phyloP scores from a whole-genome alignment of 2,113 vertebrate genomes.

The Oryzias melastigma region DNA sequence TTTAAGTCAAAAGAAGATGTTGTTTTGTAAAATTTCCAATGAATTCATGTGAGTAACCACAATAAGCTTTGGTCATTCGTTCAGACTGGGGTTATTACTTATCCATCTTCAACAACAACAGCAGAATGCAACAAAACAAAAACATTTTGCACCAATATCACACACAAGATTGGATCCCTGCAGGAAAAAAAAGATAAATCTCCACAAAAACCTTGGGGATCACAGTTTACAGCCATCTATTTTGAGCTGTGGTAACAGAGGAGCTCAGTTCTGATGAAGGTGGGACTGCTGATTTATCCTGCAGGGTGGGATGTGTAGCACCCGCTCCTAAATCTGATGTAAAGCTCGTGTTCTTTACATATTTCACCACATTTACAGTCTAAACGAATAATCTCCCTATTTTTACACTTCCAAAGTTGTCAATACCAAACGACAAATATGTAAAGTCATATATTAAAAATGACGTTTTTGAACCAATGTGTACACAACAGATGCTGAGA shows the following conservation, averaged over 20 bases:
- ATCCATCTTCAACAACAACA: background rate
- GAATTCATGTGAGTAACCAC: too few species aligned
- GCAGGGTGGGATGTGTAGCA: constrained; percentile 1
- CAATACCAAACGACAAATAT: background rate
- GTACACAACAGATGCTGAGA: background rate
- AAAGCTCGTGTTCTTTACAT: background rate
- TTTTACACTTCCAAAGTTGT: background rate
- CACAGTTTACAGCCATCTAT: background rate
- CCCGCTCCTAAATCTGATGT: background rate
- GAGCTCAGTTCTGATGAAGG: too few species aligned
- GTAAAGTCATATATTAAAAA: constrained; percentile 3
- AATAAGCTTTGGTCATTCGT: too few species aligned
- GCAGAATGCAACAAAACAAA: background rate
- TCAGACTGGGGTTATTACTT: too few species aligned
- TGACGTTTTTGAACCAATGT: constrained; percentile 1
- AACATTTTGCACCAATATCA: background rate
- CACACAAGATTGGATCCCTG: background rate
- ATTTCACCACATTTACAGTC: background rate
- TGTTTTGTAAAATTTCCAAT: too few species aligned
- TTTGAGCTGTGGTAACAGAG: background rate
- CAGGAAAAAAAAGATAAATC: background rate
- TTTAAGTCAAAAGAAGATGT: too few species aligned
- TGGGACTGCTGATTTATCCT: background rate
- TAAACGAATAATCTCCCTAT: background rate
- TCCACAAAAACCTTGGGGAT: background rate